phyloP scores from a whole-genome alignment of 2,113 vertebrate species.

The Otus sunia region DNA sequence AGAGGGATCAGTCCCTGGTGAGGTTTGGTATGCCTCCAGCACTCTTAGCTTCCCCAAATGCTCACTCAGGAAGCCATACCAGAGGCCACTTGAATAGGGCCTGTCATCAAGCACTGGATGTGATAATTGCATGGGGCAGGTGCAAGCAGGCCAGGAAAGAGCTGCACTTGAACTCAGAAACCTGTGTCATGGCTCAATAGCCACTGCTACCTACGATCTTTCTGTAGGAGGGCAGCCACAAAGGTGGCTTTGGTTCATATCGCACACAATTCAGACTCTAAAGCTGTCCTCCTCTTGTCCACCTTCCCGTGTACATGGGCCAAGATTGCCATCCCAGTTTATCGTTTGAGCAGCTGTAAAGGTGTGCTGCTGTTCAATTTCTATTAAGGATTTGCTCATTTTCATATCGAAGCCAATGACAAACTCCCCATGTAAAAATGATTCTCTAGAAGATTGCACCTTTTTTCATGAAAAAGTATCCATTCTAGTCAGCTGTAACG shows the following conservation, averaged over 20 bases:
- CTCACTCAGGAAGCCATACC: not conserved
- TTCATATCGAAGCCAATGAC: not conserved
- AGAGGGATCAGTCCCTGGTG: not conserved
- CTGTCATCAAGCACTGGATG: not conserved
- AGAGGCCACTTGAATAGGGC: not conserved
- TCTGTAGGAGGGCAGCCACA: not conserved
- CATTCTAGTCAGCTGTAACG: not conserved
- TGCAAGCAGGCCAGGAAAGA: not conserved
- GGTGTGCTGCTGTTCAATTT: not conserved
- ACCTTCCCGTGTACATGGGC: fast-evolving
- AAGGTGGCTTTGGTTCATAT: not conserved
- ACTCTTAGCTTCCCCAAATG: not conserved
- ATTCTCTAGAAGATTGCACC: not conserved
- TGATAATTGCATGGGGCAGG: not conserved
- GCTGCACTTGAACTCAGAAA: not conserved
- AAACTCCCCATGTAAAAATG: not conserved
- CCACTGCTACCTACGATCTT: not conserved
- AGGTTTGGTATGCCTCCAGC: not conserved
- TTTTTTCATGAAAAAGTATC: not conserved
- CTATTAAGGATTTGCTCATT: not conserved
- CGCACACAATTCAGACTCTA: not conserved
- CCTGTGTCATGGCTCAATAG: not conserved
- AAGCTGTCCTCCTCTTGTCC: not conserved
- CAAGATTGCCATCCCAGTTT: fast-evolving
- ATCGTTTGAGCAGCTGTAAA: not conserved